phyloP scores from a whole-genome alignment of 2,888 invertebrate species.

The Julus scanicus region DNA sequence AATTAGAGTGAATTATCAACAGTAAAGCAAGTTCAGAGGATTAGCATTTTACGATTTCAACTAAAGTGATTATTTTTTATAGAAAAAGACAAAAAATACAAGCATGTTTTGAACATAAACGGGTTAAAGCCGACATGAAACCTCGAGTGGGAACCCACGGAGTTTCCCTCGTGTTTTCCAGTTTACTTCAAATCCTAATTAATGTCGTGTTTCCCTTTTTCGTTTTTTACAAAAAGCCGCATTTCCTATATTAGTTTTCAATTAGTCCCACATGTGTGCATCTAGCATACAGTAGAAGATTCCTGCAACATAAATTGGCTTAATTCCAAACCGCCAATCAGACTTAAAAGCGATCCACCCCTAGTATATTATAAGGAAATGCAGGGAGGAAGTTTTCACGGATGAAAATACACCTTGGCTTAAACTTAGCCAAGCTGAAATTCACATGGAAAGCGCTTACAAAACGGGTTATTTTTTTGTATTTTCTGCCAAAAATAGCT shows the following conservation, averaged over 20 bases:
- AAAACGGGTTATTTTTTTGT: not conserved
- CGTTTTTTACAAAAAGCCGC: not conserved
- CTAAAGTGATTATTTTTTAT: not conserved
- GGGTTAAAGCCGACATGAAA: not conserved
- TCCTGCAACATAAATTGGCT: not conserved
- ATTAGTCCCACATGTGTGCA: not conserved
- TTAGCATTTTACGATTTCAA: too few relatives aligned
- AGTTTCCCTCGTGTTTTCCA: not conserved
- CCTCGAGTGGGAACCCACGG: not conserved
- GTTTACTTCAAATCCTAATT: not conserved
- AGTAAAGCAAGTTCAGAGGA: too few relatives aligned
- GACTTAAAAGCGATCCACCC: not conserved
- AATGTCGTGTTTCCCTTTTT: not conserved
- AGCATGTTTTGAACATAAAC: not conserved
- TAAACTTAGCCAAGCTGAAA: not conserved
- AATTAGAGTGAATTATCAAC: too few relatives aligned
- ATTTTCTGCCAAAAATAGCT: not conserved
- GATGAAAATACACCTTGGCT: not conserved
- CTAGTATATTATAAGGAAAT: not conserved
- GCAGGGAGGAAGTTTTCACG: not conserved
- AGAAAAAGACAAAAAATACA: not conserved
- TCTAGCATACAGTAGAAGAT: not conserved
- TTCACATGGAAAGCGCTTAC: not conserved
- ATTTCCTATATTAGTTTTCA: not conserved
- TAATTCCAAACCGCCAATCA: constrained; percentile 12